A percentile compares a stretch with the other conserved stretches of the same genome.
phyloP scores from a whole-genome alignment of 2,113 vertebrate genomes.

The Spea bombifrons region DNA sequence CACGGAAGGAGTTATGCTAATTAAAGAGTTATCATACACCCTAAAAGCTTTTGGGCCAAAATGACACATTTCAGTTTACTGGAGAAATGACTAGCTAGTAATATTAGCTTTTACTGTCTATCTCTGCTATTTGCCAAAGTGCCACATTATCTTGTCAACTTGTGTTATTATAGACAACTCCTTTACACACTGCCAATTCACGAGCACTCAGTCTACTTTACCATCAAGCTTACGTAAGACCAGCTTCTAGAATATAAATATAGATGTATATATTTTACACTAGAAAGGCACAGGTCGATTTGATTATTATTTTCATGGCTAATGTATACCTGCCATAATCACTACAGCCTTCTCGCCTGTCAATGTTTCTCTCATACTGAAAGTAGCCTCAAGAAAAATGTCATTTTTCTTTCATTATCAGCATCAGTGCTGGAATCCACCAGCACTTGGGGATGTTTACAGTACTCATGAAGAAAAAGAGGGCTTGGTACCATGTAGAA shows the following conservation, averaged over 20 bases:
- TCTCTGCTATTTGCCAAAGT: conserved; percentile 45
- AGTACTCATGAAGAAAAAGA: background rate
- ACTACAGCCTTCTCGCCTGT: conserved; percentile 2
- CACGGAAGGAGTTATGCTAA: conserved; percentile 25
- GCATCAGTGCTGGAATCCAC: background rate
- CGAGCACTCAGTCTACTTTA: conserved; percentile 19
- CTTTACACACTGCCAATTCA: conserved; percentile 19
- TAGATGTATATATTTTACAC: conserved; percentile 16
- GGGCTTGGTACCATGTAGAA: background rate
- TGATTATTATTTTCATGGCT: conserved; percentile 36
- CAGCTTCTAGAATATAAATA: background rate
- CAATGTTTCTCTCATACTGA: background rate
- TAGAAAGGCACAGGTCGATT: conserved; percentile 5
- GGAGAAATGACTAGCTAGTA: conserved; percentile 41
- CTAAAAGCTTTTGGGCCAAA: conserved; percentile 42
- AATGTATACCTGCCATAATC: conserved; percentile 29
- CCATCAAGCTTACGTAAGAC: background rate
- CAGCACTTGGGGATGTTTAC: background rate
- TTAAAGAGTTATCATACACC: conserved; percentile 31
- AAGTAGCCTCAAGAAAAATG: background rate
- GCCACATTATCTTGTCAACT: conserved; percentile 46
- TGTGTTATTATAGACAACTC: conserved; percentile 34
- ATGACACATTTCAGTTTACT: conserved; percentile 42
- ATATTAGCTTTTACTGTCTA: conserved; percentile 43
- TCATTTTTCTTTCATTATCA: background rate